Conservation (phyloP, 2,888 invertebrate species). For the Melieria omissa region DNA sequence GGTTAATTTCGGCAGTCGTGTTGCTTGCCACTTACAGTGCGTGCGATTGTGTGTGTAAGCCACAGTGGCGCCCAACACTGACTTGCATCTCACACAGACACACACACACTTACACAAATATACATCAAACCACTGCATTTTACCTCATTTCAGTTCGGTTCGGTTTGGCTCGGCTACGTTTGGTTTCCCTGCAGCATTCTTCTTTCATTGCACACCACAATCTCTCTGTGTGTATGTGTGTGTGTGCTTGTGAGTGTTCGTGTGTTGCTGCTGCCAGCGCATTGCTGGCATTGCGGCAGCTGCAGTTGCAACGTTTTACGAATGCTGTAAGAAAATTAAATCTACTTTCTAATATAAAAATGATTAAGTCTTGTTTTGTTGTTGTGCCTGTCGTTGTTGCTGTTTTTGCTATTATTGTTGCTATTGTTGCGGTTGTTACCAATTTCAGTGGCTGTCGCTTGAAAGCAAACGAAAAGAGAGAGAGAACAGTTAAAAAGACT, state of each 20-base stretch:
- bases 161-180: not conserved
- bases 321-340: constrained; percentile 31
- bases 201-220: constrained; percentile 1
- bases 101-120: too few relatives aligned
- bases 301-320: constrained; percentile 11
- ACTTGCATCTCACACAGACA: too few relatives aligned
- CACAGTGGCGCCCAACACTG: too few relatives aligned
- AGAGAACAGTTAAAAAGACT: too few relatives aligned
- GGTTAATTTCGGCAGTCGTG: constrained; percentile 22
- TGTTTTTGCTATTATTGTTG: not conserved
- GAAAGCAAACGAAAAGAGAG: too few relatives aligned
- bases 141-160: not conserved
- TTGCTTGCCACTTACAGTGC: not conserved
- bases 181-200: not conserved
- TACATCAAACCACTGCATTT: too few relatives aligned
- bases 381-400: constrained; percentile 3
- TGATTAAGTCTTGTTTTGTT: constrained; percentile 29
- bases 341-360: constrained; percentile 33
- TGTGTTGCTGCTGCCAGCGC: constrained; percentile 10
- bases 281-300: constrained; percentile 6
- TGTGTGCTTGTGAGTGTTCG: not conserved
- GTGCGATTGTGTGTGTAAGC: too few relatives aligned
- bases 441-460: too few relatives aligned
- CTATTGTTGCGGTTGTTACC: not conserved
- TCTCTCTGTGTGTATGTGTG: not conserved